Evolutionary conservation across 2,113 vertebrate genomes (phyloP).

Genomic region (Dicrurus megarhynchus): DNA sequence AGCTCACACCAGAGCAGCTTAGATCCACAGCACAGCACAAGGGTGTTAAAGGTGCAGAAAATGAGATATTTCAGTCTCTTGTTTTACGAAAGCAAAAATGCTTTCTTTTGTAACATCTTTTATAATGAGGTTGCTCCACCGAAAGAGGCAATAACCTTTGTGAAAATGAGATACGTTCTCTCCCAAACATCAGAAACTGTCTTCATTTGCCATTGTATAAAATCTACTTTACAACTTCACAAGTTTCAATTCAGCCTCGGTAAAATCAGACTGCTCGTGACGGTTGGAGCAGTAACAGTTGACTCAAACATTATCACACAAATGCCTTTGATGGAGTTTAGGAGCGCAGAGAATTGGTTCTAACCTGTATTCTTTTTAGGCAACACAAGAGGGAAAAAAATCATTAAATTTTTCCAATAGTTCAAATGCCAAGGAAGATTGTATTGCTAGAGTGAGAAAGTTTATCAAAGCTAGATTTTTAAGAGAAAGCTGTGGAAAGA

Average conservation of each 20-base stretch:
- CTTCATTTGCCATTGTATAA: not conserved
- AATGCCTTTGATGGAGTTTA: not conserved
- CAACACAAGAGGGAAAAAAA: not conserved
- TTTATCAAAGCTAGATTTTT: not conserved
- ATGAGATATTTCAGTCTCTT: not conserved
- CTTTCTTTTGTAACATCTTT: not conserved
- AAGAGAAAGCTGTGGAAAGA: not conserved
- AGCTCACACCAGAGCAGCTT: not conserved
- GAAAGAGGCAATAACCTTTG: not conserved
- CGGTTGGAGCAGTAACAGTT: not conserved
- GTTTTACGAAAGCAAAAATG: not conserved
- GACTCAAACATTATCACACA: not conserved
- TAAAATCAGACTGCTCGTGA: not conserved
- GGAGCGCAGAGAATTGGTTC: not conserved
- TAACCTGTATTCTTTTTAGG: not conserved
- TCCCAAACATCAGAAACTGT: not conserved
- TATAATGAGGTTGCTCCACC: not conserved
- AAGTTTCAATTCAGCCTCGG: not conserved
- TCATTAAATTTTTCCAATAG: not conserved
- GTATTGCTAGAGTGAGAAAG: not conserved
- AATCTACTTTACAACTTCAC: not conserved
- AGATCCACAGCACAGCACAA: not conserved
- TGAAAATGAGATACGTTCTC: not conserved
- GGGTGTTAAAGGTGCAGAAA: not conserved
- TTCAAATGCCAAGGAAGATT: not conserved